Evolutionary conservation across 2,797 vertebrate species (phyloP), one percentile per base, ranked within the genome.

Genomic region (Gallirallus australis): DNA sequence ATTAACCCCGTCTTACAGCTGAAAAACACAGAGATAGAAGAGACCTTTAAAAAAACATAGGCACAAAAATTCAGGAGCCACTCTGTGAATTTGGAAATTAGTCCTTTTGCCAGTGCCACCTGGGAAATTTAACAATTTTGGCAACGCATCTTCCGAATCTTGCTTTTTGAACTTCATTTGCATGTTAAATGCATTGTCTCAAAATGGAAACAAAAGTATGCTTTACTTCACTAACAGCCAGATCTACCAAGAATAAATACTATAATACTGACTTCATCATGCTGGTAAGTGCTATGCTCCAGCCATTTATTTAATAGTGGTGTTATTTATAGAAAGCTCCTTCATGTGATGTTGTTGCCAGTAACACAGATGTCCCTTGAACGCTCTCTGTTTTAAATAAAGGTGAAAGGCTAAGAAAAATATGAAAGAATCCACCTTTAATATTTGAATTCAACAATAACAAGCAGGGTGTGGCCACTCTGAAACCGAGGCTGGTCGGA

Each of bases 361-460:
- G 94, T 69, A 88, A 85, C 91, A 82, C 91, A 96, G 94, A 95
- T 95, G 97, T 97, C 93, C 94, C 71, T 68, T 93, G 66, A 90
- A 83, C 75, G 76, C 66, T 89, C 60, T 93, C 95, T 96, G 84
- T 87, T 97, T 92, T 91, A 97, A 97, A 97, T 70, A 82, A 88
- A 97, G 88, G 95, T 91, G 95, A 97, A 96, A 96, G 94, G 89
- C 95, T 79, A 96, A 89, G 91, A 90, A 97, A 97, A 96, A 92
- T 77, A 92, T 30, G 92, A 91, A 87, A 78, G 86, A 86, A 88
- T 79, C 93, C 95, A 94, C 96, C 95, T 97, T 96, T 94, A 95
- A 96, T 92, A 93, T 75, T 81, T 89, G 79, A 94, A 92, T 87
- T 93, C 66, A 82, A 97, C 97, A 98, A 98, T 97, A 97, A 97